A percentile compares a stretch with the other conserved stretches of the same genome.
Evolutionary conservation across 2,797 vertebrate genomes (phyloP).

Genomic region (Neomorphus geoffroyi): DNA sequence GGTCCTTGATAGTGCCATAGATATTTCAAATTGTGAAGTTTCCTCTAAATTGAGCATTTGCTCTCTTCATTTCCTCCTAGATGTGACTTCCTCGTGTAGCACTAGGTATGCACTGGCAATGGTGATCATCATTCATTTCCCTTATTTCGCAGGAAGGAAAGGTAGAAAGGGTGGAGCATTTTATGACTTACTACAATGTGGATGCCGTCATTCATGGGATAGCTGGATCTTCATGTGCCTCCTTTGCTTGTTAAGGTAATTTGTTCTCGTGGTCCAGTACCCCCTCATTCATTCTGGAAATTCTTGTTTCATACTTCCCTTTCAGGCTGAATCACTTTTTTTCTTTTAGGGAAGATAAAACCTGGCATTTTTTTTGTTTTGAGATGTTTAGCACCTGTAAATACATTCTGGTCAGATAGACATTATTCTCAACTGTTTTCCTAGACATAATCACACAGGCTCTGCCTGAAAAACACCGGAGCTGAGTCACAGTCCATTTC

Average conservation of each 20-base stretch:
- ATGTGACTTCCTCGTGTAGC: background rate
- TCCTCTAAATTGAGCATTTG: background rate
- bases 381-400: background rate
- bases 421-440: background rate
- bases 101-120: background rate
- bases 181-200: background rate
- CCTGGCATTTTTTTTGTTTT: background rate
- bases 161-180: background rate
- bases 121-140: background rate
- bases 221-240: background rate
- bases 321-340: background rate
- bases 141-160: background rate
- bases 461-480: background rate
- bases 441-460: background rate
- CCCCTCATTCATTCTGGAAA: background rate
- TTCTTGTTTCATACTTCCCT: background rate
- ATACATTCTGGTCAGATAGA: background rate
- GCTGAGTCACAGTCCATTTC: fast-evolving
- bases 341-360: background rate
- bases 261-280: fast-evolving
- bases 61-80: background rate
- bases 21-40: background rate
- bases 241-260: background rate
- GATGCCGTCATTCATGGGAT: background rate
- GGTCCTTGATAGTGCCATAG: background rate